These are phyloP conservation scores for Cuniculus paca DNA, from an alignment of 2,797 vertebrate genomes.

Conservation along the genomic window DNA sequence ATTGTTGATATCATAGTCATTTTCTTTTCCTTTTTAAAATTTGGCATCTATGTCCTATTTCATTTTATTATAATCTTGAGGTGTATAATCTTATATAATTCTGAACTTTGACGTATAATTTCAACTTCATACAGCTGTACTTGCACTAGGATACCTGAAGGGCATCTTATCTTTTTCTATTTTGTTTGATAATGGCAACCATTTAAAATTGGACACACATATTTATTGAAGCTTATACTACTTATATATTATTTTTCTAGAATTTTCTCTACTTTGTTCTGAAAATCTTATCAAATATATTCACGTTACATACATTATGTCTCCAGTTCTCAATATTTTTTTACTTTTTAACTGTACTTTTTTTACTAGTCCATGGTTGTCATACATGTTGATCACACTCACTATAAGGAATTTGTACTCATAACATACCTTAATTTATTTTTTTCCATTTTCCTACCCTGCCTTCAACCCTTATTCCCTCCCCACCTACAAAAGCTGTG, in stretches of 20 bases:
- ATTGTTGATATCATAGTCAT: background rate
- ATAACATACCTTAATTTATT: background rate
- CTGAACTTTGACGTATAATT: slow-evolving; percentile 12
- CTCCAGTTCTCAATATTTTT: background rate
- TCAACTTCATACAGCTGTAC: background rate
- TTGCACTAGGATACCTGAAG: background rate
- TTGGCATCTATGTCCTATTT: background rate
- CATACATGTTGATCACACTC: background rate
- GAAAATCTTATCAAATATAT: background rate
- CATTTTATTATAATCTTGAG: slow-evolving; percentile 46
- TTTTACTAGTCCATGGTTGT: background rate
- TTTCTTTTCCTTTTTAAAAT: background rate
- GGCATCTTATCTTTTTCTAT: background rate
- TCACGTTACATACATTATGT: background rate
- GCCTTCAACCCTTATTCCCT: background rate
- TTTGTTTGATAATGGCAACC: background rate
- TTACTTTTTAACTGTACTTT: background rate
- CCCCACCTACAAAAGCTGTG: background rate
- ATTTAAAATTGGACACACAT: background rate
- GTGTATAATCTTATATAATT: background rate
- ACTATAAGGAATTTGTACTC: background rate
- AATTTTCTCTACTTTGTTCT: background rate
- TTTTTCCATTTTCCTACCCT: background rate
- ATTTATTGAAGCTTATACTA: background rate
- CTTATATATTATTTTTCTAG: background rate